These are phyloP conservation scores for Chymomyza fuscimana DNA, from an alignment of 2,888 invertebrate genomes.

Conservation along the genomic window DNA sequence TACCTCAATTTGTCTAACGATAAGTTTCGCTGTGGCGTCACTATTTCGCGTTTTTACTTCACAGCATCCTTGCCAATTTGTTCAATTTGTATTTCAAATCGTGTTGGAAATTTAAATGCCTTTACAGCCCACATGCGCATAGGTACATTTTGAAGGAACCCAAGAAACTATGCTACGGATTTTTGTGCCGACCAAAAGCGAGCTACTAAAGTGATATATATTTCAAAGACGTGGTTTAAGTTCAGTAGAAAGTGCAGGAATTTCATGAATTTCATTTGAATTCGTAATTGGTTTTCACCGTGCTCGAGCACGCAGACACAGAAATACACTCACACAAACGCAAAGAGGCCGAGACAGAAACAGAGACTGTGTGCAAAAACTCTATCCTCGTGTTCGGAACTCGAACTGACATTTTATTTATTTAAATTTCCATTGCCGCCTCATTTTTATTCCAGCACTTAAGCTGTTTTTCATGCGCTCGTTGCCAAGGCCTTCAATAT, in stretches of 20 bases:
- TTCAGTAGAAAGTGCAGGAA: slow-evolving; percentile 50
- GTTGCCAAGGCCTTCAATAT: slow-evolving; percentile 21
- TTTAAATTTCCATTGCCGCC: slow-evolving; percentile 41
- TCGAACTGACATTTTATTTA: slow-evolving; percentile 44
- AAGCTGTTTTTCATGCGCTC: slow-evolving; percentile 3
- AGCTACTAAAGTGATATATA: slow-evolving; percentile 48
- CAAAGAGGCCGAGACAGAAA: not conserved
- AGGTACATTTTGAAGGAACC: not conserved
- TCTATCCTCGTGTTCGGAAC: slow-evolving; percentile 27
- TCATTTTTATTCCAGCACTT: slow-evolving; percentile 23
- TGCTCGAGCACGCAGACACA: not conserved
- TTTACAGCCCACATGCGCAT: slow-evolving; percentile 7
- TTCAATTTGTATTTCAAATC: slow-evolving; percentile 48
- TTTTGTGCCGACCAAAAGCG: not conserved
- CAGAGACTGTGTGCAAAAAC: not conserved
- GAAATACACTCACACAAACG: not conserved
- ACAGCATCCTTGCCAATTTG: slow-evolving; percentile 45
- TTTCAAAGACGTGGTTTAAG: slow-evolving; percentile 48
- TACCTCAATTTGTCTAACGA: slow-evolving; percentile 34
- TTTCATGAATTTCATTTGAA: slow-evolving; percentile 65
- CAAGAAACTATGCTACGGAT: slow-evolving; percentile 29
- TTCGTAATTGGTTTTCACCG: slow-evolving; percentile 55
- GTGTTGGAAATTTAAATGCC: slow-evolving; percentile 46
- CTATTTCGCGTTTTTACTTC: slow-evolving; percentile 8
- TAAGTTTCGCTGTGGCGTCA: slow-evolving; percentile 26